Percentiles rank a stretch among this genome's conserved stretches.
These are phyloP conservation scores for Tenebrio molitor DNA, from an alignment of 1,140 invertebrate genomes.

Conservation along the genomic window DNA sequence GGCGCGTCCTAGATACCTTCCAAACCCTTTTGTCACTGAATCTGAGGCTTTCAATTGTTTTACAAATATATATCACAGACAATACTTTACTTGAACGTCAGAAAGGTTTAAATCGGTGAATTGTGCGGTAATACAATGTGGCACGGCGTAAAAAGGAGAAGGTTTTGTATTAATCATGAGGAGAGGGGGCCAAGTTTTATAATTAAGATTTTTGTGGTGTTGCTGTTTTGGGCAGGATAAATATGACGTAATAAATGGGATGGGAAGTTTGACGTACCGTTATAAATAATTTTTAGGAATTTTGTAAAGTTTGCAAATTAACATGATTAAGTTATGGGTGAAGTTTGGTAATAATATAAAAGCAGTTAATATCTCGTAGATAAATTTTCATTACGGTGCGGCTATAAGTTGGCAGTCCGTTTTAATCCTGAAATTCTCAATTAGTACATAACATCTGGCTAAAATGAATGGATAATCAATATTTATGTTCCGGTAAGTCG, in stretches of 20 bases:
- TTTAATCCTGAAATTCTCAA: slow-evolving; percentile 55
- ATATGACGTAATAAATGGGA: slow-evolving; percentile 32
- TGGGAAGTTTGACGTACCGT: slow-evolving; percentile 34
- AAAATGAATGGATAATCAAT: slow-evolving; percentile 57
- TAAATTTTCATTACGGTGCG: slow-evolving; percentile 46
- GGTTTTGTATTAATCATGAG: slow-evolving; percentile 22
- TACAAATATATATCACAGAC: slow-evolving; percentile 39
- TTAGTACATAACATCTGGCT: slow-evolving; percentile 55
- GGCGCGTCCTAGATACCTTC: slow-evolving; percentile 39
- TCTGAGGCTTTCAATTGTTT: slow-evolving; percentile 38
- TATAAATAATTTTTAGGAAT: slow-evolving; percentile 38
- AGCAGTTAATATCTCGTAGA: slow-evolving; percentile 39
- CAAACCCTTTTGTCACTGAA: slow-evolving; percentile 43
- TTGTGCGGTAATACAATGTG: slow-evolving; percentile 14
- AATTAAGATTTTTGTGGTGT: slow-evolving; percentile 29
- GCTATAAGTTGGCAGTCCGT: slow-evolving; percentile 39
- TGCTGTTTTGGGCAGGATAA: slow-evolving; percentile 24
- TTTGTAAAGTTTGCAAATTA: slow-evolving; percentile 34
- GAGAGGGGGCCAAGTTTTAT: slow-evolving; percentile 22
- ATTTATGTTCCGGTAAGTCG: slow-evolving; percentile 49
- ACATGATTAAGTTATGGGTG: slow-evolving; percentile 39
- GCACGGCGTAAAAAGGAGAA: slow-evolving; percentile 4
- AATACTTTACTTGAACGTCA: slow-evolving; percentile 23
- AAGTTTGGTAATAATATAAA: slow-evolving; percentile 38
- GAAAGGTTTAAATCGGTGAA: slow-evolving; percentile 33